Conservation (phyloP, 2,113 vertebrate species). For the Urocitellus parryii region DNA sequence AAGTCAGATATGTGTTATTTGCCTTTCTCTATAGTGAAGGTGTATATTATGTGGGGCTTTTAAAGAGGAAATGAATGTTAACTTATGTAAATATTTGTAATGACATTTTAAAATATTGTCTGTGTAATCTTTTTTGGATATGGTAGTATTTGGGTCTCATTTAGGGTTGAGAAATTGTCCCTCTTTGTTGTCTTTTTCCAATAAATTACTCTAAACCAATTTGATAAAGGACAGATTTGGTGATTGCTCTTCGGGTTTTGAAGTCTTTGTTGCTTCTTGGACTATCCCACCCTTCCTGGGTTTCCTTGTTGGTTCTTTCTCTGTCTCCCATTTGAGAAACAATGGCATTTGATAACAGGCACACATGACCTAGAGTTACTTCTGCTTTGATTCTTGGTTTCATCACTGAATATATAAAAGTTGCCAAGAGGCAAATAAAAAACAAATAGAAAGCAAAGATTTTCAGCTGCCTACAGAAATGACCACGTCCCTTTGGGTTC, state of each 20-base stretch:
- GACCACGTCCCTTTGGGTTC: neutral
- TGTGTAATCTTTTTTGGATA: neutral
- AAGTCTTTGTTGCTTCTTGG: neutral
- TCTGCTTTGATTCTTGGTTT: neutral
- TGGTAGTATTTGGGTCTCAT: neutral
- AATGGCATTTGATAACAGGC: neutral
- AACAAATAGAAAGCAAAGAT: neutral
- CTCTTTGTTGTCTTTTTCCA: neutral
- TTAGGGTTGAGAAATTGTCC: neutral
- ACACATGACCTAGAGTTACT: neutral
- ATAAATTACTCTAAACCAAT: neutral
- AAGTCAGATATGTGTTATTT: neutral
- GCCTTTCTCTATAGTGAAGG: neutral
- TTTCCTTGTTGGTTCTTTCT: neutral
- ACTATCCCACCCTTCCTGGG: rapidly evolving
- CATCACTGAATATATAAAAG: neutral
- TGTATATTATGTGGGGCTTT: neutral
- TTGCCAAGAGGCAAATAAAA: neutral
- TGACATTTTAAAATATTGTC: neutral
- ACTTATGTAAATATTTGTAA: neutral
- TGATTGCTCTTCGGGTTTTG: neutral
- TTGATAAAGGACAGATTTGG: too few species aligned
- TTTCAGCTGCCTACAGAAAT: neutral
- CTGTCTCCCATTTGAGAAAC: neutral
- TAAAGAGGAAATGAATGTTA: neutral